Conservation (phyloP, 2,797 vertebrate species). For the Cynodonichthys magdalenae region DNA sequence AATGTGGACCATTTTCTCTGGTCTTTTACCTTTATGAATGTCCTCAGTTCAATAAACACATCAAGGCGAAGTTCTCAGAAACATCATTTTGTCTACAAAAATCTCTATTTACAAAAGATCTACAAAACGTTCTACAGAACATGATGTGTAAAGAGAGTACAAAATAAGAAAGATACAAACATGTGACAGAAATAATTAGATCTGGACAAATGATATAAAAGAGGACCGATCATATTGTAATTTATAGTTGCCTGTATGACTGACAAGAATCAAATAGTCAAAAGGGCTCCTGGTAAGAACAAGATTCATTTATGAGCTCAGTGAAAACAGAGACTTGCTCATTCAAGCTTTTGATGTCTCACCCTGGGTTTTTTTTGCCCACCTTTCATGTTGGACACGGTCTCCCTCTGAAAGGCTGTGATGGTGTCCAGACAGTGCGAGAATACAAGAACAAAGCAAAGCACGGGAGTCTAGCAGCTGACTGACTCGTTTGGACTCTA, state of each 20-base stretch:
- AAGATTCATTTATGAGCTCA: constrained; percentile 21
- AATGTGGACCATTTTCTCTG: too few species aligned
- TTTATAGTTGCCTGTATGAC: constrained; percentile 19
- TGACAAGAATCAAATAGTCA: constrained; percentile 43
- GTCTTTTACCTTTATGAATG: too few species aligned
- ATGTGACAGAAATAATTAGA: background rate
- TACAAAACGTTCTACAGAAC: too few species aligned
- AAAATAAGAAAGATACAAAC: too few species aligned
- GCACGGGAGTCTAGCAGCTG: constrained; percentile 17
- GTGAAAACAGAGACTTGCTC: constrained; percentile 21
- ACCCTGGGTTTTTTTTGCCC: constrained; percentile 13
- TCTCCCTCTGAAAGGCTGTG: constrained; percentile 29
- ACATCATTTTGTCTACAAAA: too few species aligned
- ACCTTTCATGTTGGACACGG: constrained; percentile 57
- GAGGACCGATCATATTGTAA: constrained; percentile 16
- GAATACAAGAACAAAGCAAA: constrained; percentile 53
- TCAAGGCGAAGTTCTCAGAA: too few species aligned
- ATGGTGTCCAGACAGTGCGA: constrained; percentile 40
- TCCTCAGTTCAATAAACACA: too few species aligned
- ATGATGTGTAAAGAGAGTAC: too few species aligned
- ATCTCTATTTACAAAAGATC: too few species aligned
- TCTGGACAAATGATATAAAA: constrained; percentile 10
- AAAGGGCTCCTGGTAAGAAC: constrained; percentile 34
- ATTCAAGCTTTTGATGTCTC: constrained; percentile 53
- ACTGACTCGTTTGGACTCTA: constrained; percentile 27